Conservation (phyloP, 23 tunicate genomes). For the Diplosoma virens region DNA sequence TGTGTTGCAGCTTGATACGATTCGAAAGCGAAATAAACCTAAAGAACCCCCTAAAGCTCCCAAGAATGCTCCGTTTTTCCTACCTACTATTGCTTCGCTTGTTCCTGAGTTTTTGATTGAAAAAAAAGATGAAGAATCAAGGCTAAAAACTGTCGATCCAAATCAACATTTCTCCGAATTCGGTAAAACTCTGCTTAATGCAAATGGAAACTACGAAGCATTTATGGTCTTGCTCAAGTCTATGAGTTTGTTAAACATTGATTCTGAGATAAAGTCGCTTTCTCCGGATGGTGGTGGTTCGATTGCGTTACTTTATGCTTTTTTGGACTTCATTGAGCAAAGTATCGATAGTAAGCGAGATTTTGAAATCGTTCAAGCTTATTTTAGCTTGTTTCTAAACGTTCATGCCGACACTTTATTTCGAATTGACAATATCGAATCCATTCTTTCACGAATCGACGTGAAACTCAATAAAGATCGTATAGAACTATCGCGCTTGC, state of each 20-base stretch:
- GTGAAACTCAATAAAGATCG: slow-evolving; percentile 34
- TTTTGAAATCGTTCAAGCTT: slow-evolving; percentile 84
- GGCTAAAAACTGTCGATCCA: not conserved
- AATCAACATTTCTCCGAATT: slow-evolving; percentile 34
- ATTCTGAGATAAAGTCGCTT: slow-evolving; percentile 59
- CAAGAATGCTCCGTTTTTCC: slow-evolving; percentile 85
- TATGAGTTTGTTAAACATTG: slow-evolving; percentile 71
- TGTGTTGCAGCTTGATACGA: slow-evolving; percentile 60
- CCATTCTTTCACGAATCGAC: slow-evolving; percentile 15
- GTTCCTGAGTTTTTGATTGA: slow-evolving; percentile 13
- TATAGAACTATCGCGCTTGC: not conserved
- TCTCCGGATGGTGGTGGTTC: slow-evolving; percentile 75
- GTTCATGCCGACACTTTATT: slow-evolving; percentile 49
- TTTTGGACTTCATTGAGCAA: slow-evolving; percentile 50
- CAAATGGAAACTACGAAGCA: not conserved
- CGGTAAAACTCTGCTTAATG: slow-evolving; percentile 9
- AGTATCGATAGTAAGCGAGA: slow-evolving; percentile 40
- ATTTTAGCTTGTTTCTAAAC: slow-evolving; percentile 56
- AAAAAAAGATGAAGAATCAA: slow-evolving; percentile 25
- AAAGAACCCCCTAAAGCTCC: slow-evolving; percentile 80
- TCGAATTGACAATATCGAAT: not conserved
- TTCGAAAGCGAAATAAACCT: slow-evolving; percentile 78
- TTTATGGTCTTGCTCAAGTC: slow-evolving; percentile 45
- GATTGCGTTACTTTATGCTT: slow-evolving; percentile 27
- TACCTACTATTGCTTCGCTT: slow-evolving; percentile 61